These are phyloP conservation scores for Rhadina sibilatrix DNA, from an alignment of 2,113 vertebrate species.

Conservation along the genomic window DNA sequence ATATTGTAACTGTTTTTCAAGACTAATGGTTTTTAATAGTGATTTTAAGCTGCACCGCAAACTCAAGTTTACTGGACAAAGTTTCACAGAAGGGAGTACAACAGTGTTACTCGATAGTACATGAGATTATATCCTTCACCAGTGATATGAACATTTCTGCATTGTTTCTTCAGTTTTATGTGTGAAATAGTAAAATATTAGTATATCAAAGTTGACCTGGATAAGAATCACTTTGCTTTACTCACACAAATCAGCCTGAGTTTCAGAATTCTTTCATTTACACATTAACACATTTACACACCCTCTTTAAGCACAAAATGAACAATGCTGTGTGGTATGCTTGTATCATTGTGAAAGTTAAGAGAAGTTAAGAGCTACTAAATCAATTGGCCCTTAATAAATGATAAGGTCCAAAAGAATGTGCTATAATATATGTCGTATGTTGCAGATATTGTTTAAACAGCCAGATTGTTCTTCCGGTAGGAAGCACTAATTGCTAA, in stretches of 20 bases:
- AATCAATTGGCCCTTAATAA: neutral
- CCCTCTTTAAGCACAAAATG: neutral
- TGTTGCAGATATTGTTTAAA: neutral
- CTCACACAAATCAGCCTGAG: neutral
- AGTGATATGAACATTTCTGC: neutral
- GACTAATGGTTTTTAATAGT: neutral
- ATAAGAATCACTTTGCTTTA: neutral
- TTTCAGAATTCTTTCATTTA: neutral
- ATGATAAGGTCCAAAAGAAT: neutral
- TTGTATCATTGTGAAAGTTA: neutral
- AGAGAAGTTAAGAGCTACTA: neutral
- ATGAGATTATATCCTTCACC: neutral
- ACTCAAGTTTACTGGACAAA: neutral
- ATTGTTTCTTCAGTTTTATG: neutral
- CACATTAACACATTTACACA: rapidly evolving
- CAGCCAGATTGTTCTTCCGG: neutral
- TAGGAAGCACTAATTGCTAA: neutral
- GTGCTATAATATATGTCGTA: neutral
- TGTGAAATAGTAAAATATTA: neutral
- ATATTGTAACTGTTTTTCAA: neutral
- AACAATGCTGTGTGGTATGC: neutral
- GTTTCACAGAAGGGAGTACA: neutral
- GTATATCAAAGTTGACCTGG: neutral
- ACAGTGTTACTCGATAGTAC: neutral
- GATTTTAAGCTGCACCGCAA: neutral